Base-by-base conservation (phyloP, 2,113 vertebrate species). In the Nothobranchius furzeri region DNA sequence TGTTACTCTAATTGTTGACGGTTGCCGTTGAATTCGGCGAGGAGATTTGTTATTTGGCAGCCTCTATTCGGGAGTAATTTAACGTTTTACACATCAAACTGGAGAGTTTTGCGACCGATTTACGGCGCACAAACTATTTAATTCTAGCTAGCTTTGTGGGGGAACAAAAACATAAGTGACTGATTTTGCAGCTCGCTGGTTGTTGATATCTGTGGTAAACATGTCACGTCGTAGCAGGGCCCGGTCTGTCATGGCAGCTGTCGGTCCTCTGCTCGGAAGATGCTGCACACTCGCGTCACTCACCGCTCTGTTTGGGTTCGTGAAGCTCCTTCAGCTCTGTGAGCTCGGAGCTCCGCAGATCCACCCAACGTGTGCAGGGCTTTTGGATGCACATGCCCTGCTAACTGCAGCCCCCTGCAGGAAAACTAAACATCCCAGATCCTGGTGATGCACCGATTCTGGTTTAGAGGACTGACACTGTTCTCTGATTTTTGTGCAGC, bases 341-440 rank as follows among this genome's bases (percentile, higher is more conserved):
- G 12, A 47, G 25, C 40, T 10, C 68, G 46, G 10, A 73, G 69
- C 67, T 30, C 1, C 6, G 14, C 30, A 17, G 45, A 51, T 8
- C 35, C 43, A 1, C 20, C 2, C 48, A 43, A 25, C 20, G 59
- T 48, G 20, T 68, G 68, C 11, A 20, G 7, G 46, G 6, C 51
- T 53, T 4, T 9, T 9, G 57, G 57, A 63, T 65, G 57, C 43
- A 20, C 35, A 43, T 35, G 49, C 30, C 12, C 14, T 12, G 70
- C 61, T 73, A 77, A 68, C 70, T 78, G 74, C 68, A 86, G 84
- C 81, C 84, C 84, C 59, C 63, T 47, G 43, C 56, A 58, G 73
- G 61, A 56, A 42, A 46, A 69, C 70, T 7, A 40, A 3, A 14
- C 58, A 43, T 42, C 37, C 48, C 37, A 63, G 17, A 54, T 6